A percentile compares a stretch with the other conserved stretches of the same genome.
Evolutionary conservation across 2,888 invertebrate genomes (phyloP).

Genomic region (Onchidella celtica): DNA sequence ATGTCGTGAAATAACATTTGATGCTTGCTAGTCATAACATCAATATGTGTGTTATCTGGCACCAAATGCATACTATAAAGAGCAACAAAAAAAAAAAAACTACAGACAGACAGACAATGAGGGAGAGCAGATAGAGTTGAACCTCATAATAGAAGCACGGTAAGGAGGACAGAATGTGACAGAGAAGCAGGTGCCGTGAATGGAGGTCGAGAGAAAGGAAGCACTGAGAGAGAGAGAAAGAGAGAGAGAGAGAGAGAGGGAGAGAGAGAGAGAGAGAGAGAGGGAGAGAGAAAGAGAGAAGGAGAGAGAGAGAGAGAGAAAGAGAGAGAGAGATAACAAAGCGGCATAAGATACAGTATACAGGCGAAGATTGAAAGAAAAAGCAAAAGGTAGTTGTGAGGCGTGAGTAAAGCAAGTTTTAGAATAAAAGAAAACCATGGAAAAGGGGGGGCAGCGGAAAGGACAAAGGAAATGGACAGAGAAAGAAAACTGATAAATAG

Average conservation of each 20-base stretch:
- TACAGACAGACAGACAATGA: background rate
- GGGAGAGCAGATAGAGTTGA: too few species aligned
- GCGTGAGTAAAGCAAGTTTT: background rate
- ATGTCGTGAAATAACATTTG: background rate
- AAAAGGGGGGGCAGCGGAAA: background rate
- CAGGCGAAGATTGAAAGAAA: background rate
- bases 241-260: background rate
- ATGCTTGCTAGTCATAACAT: background rate
- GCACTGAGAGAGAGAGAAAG: background rate
- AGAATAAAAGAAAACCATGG: background rate
- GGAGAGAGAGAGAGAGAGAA: slow-evolving; percentile 5
- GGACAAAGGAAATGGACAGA: background rate
- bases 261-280: background rate
- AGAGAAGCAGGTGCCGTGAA: too few species aligned
- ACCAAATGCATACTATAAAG: background rate
- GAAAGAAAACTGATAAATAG: background rate
- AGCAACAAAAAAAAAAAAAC: background rate
- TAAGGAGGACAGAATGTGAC: slow-evolving; percentile 8
- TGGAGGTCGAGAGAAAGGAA: slow-evolving; percentile 1
- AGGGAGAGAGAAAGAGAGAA: background rate
- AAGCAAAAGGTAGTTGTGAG: background rate
- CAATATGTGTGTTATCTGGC: background rate
- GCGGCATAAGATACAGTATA: background rate
- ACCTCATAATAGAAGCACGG: background rate
- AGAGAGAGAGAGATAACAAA: too few species aligned